These are phyloP conservation scores for Cephus rjabovi DNA, from an alignment of 2,888 invertebrate species.

Conservation along the genomic window DNA sequence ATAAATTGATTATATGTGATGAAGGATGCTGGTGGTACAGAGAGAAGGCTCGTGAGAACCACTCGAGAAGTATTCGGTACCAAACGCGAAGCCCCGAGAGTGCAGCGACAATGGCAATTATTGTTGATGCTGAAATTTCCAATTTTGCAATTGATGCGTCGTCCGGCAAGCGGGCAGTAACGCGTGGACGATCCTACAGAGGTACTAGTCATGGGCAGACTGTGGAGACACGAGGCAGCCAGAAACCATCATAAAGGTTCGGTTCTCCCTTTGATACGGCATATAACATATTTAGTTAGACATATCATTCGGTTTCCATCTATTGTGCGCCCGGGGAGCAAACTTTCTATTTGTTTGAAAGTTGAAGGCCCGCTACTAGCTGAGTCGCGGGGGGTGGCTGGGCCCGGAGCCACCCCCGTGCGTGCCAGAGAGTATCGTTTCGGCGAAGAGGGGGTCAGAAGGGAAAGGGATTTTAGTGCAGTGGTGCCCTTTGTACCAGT, in stretches of 20 bases:
- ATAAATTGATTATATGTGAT: not conserved
- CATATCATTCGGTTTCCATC: slow-evolving; percentile 65
- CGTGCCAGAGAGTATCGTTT: not conserved
- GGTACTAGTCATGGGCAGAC: not conserved
- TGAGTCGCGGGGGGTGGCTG: slow-evolving; percentile 22
- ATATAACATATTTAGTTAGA: slow-evolving; percentile 62
- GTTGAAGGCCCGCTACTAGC: slow-evolving; percentile 44
- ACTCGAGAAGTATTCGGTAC: slow-evolving; percentile 18
- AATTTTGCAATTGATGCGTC: slow-evolving; percentile 59
- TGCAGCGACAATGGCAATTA: slow-evolving; percentile 54
- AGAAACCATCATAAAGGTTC: slow-evolving; percentile 64
- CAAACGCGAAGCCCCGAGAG: slow-evolving; percentile 23
- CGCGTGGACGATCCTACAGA: not conserved
- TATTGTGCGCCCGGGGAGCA: slow-evolving; percentile 59
- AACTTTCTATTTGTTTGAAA: slow-evolving; percentile 65
- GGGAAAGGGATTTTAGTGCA: not conserved
- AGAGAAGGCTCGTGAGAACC: slow-evolving; percentile 33
- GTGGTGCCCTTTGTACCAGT: not conserved
- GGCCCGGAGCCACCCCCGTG: not conserved
- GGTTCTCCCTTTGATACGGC: slow-evolving; percentile 61
- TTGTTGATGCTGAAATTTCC: slow-evolving; percentile 58
- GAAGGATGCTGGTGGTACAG: not conserved
- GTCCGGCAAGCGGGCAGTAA: slow-evolving; percentile 31
- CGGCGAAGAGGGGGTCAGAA: not conserved
- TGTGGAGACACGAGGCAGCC: slow-evolving; percentile 52